Base-by-base conservation (phyloP, 2,113 vertebrate genomes). In the Seriola aureovittata region DNA sequence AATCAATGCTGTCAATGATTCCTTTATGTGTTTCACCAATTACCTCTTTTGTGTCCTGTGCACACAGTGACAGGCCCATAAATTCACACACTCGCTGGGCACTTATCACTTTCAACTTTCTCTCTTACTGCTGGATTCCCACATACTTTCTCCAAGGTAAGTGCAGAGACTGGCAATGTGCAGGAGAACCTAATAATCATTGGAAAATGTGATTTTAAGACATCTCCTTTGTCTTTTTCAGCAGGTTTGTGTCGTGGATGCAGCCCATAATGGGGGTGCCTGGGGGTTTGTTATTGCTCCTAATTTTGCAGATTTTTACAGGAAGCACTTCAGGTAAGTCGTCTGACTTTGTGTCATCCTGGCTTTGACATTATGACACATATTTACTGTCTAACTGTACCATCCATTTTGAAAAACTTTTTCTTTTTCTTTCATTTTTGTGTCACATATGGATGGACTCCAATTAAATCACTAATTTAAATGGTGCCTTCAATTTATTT, bases 271-370 rank as follows among this genome's bases (percentile, higher is more conserved):
- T 90, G 89, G 59, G 3, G 46, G 6, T 3, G 1, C 21, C 23
- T 10, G 12, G 19, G 29, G 12, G 25, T 11, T 38, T 89, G 1
- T 23, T 79, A 0, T 67, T 78, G 23, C 21, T 82, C 25, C 17
- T 88, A 14, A 52, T 90, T 71, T 12, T 89, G 9, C 66, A 74
- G 34, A 72, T 84, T 73, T 54, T 66, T 23, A 80, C 68, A 21
- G 34, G 64, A 81, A 29, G 0, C 1, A 65, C 58, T 36, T 81
- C 80, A 87, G 92, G 92, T 93, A 85, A 78, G 52, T 2, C 1
- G 2, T 54, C 38, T 66, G 6, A 38, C 6, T 21, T 44, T 14
- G 34, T 46, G 5, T 55, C 38, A 58, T 65, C 5, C 59, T 1
- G 11, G 1, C 5, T 68, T 67, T 12, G n/a, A 67, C n/a, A 21